A percentile compares a stretch with the other conserved stretches of the same genome.
phyloP scores from a whole-genome alignment of 2,888 invertebrate genomes.

The Athalia circularis region DNA sequence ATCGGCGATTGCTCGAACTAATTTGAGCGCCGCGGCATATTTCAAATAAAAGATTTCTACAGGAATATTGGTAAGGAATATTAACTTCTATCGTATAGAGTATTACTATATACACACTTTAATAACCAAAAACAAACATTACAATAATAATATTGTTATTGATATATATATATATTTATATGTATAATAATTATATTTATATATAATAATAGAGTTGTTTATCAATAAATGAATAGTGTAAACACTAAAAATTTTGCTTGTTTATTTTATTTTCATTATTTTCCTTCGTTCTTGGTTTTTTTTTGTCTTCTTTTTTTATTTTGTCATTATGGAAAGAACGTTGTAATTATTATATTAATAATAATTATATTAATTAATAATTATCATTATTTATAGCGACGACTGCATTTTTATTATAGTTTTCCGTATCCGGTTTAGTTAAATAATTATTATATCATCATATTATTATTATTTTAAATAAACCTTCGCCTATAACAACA shows the following conservation, averaged over 20 bases:
- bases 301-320: neutral
- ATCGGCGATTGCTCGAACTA: neutral
- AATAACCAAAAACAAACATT: conserved; percentile 74
- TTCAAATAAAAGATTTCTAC: neutral
- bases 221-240: conserved; percentile 69
- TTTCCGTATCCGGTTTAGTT: too few species aligned
- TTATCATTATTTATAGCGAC: conserved; percentile 52
- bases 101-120: conserved; percentile 74
- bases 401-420: too few species aligned
- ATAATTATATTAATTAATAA: conserved; percentile 66
- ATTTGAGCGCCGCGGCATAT: neutral
- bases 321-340: conserved; percentile 62
- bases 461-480: conserved; percentile 19
- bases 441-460: neutral
- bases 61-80: neutral
- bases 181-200: neutral
- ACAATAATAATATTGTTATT: conserved; percentile 61
- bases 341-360: conserved; percentile 60
- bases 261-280: conserved; percentile 55
- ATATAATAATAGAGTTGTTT: conserved; percentile 70
- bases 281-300: conserved; percentile 50
- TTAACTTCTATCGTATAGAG: neutral
- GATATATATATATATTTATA: conserved; percentile 42
- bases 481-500: conserved; percentile 11
- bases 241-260: conserved; percentile 71